These are phyloP conservation scores for Myripristis murdjan DNA, from an alignment of 2,797 vertebrate genomes.

Conservation along the genomic window DNA sequence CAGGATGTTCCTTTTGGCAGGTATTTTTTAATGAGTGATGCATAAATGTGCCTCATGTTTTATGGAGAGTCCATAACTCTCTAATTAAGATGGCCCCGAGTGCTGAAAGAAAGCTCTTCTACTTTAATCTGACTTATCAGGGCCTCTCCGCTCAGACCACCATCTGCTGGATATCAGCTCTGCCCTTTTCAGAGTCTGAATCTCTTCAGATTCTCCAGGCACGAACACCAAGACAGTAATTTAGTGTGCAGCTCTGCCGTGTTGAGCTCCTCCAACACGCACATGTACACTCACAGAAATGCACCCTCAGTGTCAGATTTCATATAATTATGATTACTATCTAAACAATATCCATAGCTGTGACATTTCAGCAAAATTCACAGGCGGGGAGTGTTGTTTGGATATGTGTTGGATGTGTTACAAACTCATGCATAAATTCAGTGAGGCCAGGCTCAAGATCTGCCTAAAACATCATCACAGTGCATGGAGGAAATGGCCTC, in stretches of 20 bases:
- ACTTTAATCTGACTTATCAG: constrained; percentile 40
- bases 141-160: constrained; percentile 8
- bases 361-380: constrained; percentile 56
- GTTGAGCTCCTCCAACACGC: no score
- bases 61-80: constrained; percentile 41
- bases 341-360: constrained; percentile 34
- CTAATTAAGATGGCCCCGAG: constrained; percentile 42
- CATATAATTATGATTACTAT: constrained; percentile 20
- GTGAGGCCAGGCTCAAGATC: constrained; percentile 17
- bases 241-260: background rate
- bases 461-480: background rate
- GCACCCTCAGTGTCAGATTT: constrained; percentile 2
- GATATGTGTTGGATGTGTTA: constrained; percentile 19
- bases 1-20: constrained; percentile 30
- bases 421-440: constrained; percentile 62
- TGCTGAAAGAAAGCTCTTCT: constrained; percentile 11
- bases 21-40: constrained; percentile 34
- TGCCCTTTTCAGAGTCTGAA: background rate
- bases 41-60: constrained; percentile 47
- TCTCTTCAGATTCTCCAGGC: background rate
- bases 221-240: background rate
- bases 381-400: background rate
- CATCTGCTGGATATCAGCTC: constrained; percentile 24
- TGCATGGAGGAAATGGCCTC: background rate
- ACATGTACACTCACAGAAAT: constrained; percentile 1